Conservation (phyloP, 2,113 vertebrate species). For the Ellobius talpinus region DNA sequence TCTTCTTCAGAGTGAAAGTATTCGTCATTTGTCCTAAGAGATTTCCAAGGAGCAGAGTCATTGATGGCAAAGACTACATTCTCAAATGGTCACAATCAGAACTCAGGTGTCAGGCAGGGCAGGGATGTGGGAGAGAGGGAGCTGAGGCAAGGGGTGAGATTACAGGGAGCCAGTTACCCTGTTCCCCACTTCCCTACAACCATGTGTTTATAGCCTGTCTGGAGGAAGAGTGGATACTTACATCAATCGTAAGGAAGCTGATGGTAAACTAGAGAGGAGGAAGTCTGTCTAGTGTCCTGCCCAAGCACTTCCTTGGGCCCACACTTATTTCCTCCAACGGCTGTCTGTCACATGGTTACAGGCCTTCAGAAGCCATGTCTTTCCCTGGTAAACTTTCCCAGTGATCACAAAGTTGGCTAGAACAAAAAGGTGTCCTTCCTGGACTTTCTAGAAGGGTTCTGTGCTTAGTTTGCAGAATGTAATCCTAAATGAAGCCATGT, state of each 20-base stretch:
- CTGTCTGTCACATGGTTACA: too few species aligned
- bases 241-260: neutral
- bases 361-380: neutral
- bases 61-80: neutral
- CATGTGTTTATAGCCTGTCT: neutral
- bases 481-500: neutral
- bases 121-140: neutral
- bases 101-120: neutral
- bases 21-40: constrained; percentile 42
- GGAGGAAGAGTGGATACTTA: neutral
- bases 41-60: neutral
- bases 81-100: neutral
- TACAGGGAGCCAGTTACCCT: neutral
- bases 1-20: constrained; percentile 15
- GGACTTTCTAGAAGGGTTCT: neutral
- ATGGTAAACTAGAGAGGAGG: neutral
- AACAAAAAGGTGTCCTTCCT: neutral
- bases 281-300: neutral
- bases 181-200: neutral
- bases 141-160: neutral
- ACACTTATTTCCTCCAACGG: too few species aligned
- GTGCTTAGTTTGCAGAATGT: neutral
- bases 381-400: neutral
- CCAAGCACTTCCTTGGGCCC: neutral
- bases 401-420: neutral